Conservation (phyloP, 2,888 invertebrate genomes). For the Clitarchus hookeri region DNA sequence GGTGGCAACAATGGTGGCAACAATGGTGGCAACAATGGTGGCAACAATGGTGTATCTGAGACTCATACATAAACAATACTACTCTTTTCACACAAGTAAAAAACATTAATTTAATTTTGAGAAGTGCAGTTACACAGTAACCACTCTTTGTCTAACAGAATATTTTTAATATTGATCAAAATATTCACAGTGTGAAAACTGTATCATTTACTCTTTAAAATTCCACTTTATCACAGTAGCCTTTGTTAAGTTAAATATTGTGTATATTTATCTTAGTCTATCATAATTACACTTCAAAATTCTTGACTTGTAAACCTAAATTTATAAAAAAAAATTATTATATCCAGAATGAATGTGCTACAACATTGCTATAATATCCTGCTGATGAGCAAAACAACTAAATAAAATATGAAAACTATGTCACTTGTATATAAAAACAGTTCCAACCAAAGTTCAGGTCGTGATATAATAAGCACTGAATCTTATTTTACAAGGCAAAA, state of each 20-base stretch:
- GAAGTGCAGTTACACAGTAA: background rate
- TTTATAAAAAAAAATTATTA: background rate
- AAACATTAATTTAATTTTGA: background rate
- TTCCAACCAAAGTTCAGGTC: background rate
- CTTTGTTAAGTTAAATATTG: background rate
- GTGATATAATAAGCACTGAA: background rate
- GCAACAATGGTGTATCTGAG: background rate
- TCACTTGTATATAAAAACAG: background rate
- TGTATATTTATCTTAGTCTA: background rate
- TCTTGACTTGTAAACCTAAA: background rate
- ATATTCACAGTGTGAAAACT: background rate
- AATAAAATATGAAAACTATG: background rate
- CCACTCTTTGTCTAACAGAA: background rate
- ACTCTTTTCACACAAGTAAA: background rate
- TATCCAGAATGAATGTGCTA: background rate
- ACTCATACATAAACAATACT: background rate
- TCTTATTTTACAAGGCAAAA: background rate
- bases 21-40: background rate
- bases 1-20: background rate
- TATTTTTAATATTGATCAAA: background rate
- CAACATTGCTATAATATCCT: background rate
- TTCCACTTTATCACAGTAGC: slow-evolving; percentile 10
- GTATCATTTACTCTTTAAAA: background rate
- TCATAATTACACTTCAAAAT: background rate
- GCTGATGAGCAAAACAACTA: background rate